Conservation (phyloP, 2,888 invertebrate genomes). For the Nemapogon koenigi region DNA sequence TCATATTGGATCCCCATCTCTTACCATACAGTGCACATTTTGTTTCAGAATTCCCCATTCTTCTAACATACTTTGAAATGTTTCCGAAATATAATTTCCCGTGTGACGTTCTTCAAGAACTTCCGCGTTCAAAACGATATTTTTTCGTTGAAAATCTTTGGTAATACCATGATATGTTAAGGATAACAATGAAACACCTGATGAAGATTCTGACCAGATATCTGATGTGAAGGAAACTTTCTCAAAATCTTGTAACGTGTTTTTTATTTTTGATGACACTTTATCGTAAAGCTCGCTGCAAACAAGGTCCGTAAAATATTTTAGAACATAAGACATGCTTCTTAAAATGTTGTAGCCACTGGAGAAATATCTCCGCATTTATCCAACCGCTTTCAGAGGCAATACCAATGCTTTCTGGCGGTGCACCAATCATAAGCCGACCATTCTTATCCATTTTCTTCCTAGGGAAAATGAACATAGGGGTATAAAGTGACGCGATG, state of each 20-base stretch:
- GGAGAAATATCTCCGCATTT: conserved; percentile 12
- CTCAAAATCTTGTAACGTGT: neutral
- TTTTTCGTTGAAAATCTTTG: conserved; percentile 5
- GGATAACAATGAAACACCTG: conserved; percentile 6
- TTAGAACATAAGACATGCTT: too few relatives aligned
- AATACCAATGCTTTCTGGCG: conserved; percentile 12
- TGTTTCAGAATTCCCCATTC: neutral
- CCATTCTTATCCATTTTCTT: conserved; percentile 15
- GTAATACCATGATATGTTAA: conserved; percentile 6
- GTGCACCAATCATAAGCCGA: conserved; percentile 13
- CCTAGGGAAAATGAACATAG: conserved; percentile 13
- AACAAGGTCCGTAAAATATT: too few relatives aligned
- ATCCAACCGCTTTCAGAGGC: conserved; percentile 10
- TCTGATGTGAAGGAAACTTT: conserved; percentile 7
- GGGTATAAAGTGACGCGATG: conserved; percentile 10
- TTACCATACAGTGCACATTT: neutral
- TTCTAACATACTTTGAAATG: conserved; percentile 3
- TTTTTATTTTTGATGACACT: neutral
- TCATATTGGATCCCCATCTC: neutral
- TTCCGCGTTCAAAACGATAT: conserved; percentile 2
- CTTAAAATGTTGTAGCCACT: conserved; percentile 13
- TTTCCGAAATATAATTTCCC: conserved; percentile 4
- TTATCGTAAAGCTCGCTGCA: neutral
- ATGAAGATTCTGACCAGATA: conserved; percentile 6
- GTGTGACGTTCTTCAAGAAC: conserved; percentile 4